Conservation (phyloP, 2,888 invertebrate genomes). For the Eledone cirrhosa region DNA sequence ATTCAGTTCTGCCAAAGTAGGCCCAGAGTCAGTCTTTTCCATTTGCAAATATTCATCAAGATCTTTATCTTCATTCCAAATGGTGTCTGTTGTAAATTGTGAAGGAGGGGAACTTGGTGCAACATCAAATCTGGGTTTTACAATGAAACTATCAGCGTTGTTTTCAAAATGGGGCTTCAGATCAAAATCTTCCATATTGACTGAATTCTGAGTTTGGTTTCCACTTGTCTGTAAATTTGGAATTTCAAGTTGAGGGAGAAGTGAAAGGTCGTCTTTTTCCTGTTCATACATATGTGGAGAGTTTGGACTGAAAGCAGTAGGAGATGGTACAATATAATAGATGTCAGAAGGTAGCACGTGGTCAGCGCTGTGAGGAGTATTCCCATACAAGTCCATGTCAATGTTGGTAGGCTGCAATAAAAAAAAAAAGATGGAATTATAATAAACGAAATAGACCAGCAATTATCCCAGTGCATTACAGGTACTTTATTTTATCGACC, state of each 20-base stretch:
- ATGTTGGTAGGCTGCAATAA: slow-evolving; percentile 5
- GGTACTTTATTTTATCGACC: no score
- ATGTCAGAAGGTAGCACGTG: slow-evolving; percentile 20
- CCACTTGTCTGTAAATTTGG: neutral
- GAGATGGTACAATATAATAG: neutral
- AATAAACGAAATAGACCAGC: no score
- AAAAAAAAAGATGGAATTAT: neutral
- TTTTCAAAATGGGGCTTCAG: slow-evolving; percentile 24
- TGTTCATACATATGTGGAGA: slow-evolving; percentile 25
- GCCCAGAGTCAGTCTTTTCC: slow-evolving; percentile 18
- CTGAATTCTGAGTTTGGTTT: neutral
- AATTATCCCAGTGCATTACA: no score
- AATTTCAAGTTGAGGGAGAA: neutral
- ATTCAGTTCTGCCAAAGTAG: neutral
- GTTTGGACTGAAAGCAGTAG: slow-evolving; percentile 10
- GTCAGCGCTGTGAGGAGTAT: slow-evolving; percentile 17
- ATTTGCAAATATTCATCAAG: neutral
- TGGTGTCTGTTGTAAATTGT: neutral
- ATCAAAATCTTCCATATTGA: slow-evolving; percentile 20
- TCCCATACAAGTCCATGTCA: slow-evolving; percentile 24
- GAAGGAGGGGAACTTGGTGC: neutral
- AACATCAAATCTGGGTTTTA: neutral
- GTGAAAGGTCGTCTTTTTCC: slow-evolving; percentile 8
- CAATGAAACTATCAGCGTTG: slow-evolving; percentile 15
- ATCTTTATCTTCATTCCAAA: slow-evolving; percentile 9